A percentile compares a stretch with the other conserved stretches of the same genome.
These are phyloP conservation scores for Catonia carolina DNA, from an alignment of 2,888 invertebrate genomes.

Conservation along the genomic window DNA sequence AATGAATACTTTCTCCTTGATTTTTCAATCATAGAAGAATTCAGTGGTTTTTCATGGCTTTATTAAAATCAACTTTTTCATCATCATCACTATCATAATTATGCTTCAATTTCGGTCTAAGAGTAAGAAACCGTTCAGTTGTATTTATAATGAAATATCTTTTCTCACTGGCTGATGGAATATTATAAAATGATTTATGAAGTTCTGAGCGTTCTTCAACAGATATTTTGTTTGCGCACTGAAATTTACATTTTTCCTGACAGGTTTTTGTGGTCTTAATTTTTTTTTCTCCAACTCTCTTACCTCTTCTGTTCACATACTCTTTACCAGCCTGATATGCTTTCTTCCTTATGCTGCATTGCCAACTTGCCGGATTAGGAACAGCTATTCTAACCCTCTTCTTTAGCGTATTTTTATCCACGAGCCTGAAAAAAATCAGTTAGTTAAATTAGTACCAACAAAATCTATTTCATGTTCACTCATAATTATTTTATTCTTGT, in stretches of 20 bases:
- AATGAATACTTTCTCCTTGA: conserved; percentile 7
- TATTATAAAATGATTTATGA: not conserved
- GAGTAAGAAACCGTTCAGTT: not conserved
- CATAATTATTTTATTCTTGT: too few relatives aligned
- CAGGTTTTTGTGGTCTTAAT: conserved; percentile 6
- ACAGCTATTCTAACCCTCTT: not conserved
- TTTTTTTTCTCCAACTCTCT: conserved; percentile 2
- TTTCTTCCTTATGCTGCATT: conserved; percentile 8
- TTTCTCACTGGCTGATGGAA: not conserved
- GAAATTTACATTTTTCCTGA: not conserved
- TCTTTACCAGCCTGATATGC: conserved; percentile 8
- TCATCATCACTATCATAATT: not conserved
- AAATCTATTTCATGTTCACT: too few relatives aligned
- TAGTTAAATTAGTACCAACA: too few relatives aligned
- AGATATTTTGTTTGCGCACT: not conserved
- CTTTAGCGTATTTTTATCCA: too few relatives aligned
- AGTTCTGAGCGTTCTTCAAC: not conserved
- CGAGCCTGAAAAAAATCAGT: too few relatives aligned
- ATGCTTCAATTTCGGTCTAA: not conserved
- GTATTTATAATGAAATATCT: not conserved
- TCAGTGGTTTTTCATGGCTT: not conserved
- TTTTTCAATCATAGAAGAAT: not conserved
- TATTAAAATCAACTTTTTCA: not conserved
- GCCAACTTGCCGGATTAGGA: conserved; percentile 2
- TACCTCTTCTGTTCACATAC: conserved; percentile 11